Evolutionary conservation across 2,888 invertebrate genomes (phyloP), one percentile per base, ranked within the genome.

Genomic region (Habroteleia sp.): DNA sequence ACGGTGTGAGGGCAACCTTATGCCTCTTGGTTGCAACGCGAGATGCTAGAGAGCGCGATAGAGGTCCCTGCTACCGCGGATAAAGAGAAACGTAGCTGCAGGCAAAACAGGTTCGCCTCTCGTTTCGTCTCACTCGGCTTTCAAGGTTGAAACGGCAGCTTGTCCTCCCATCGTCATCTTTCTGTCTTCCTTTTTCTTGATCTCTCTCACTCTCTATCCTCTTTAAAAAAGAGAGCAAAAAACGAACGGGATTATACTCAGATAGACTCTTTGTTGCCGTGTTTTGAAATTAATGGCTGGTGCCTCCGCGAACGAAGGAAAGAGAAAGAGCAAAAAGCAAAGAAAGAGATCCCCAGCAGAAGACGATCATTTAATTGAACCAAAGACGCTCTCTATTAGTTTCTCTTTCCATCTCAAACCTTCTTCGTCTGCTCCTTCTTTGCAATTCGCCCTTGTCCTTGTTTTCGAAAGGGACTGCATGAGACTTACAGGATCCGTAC

Each of bases 271-370:
- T 86, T 86, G 86, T 86, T 86, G 83, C 81, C 82, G 81, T 84
- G 83, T 85, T 85, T 84, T 83, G 80, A 83, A 86, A 86, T 86
- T 86, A 84, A 86, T 85, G 85, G 82, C 81, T 79, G 79, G 79
- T 80, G 80, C 81, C 80, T 80, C 79, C 65, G 63, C 77, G 17
- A 62, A 37, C 63, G 76, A 74, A 71, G 69, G 77, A 42, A 13
- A 35, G 16, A 44, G 10, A 75, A 74, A 75, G 77, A 56, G 1
- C 3, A 17, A 33, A 37, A 8, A 6, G 16, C 17, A n/a, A 10
- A 7, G 20, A 13, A 10, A 16, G 10, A 23, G 77, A 69, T 77
- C 76, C 76, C 75, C 69, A 81, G 79, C 77, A 80, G 78, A 81
- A 82, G 80, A 83, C 81, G 79, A 83, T 82, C 81, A 79, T 83